A percentile compares a stretch with the other conserved stretches of the same genome.
Evolutionary conservation across 2,797 vertebrate species (phyloP).

Genomic region (Platalea minor): DNA sequence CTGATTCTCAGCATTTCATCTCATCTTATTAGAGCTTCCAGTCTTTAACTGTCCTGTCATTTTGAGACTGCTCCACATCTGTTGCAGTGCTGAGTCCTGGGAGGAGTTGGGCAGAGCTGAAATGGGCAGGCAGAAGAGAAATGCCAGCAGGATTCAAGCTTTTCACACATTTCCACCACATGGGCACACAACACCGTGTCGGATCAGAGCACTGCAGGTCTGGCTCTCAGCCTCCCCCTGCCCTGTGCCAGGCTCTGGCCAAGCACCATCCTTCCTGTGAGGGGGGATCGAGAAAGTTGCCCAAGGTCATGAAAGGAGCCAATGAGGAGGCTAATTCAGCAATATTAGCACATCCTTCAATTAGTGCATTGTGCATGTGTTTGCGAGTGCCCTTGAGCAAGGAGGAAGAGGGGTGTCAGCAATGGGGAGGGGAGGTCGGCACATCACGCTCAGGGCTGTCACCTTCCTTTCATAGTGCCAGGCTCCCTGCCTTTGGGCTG

Average conservation of each 20-base stretch:
- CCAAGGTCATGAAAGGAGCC: neutral
- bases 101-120: neutral
- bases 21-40: neutral
- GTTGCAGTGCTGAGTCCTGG: neutral
- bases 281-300: neutral
- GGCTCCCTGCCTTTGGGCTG: neutral
- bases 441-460: neutral
- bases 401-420: neutral
- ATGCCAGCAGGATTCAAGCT: neutral
- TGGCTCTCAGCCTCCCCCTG: neutral
- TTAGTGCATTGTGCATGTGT: neutral
- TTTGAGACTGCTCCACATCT: neutral
- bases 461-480: neutral
- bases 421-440: neutral
- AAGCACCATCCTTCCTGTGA: neutral
- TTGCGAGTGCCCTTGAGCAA: fast-evolving
- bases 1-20: neutral
- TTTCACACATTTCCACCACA: neutral
- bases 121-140: neutral
- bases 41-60: neutral
- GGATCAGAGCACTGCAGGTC: neutral
- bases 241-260: neutral
- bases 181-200: fast-evolving
- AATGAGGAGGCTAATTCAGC: neutral
- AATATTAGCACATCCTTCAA: neutral